Evolutionary conservation across 2,888 invertebrate genomes (phyloP), one percentile per base, ranked within the genome.

Genomic region (Hypomecis atomaria): DNA sequence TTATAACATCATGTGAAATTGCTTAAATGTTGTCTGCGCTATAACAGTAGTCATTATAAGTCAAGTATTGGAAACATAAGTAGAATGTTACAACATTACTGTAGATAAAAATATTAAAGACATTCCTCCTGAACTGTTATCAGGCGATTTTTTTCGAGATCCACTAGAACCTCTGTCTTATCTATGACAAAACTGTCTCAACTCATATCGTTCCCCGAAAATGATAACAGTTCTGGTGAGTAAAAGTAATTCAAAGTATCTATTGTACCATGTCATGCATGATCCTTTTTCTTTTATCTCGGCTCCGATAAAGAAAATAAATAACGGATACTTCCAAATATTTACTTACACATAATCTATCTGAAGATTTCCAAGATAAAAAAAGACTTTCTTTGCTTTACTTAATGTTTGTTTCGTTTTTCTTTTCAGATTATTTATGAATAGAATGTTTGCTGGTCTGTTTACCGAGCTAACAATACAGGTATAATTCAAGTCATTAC

Each of bases 271-370:
- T 62, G 56, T 54, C 58, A 61, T 55, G 42, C 61, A 0, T 47
- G 56, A 57, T 53, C 40, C 49, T 65, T 62, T 61, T 59, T 34
- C 40, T 59, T 62, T 70, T 76, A 71, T 75, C 73, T 59, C 10
- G 44, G 43, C 34, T 57, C 61, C 45, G 74, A 75, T 77, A 77
- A 73, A 70, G 67, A 68, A 71, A 73, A 67, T 74, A 72, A 75
- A 74, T 63, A 73, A 40, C 47, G 60, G 65, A 62, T 70, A 65
- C 59, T 44, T 54, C 57, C 66, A 70, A 69, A 72, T 70, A 72
- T 65, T 70, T 62, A 56, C 55, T 62, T 64, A 54, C 43, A 60
- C 23, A 40, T 57, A 66, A 66, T 50, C 55, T 62, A 64, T 65
- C 48, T 54, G 34, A 56, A 59, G 61, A 70, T 68, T 59, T 56